phyloP scores from a whole-genome alignment of 2,113 vertebrate genomes.

The Ameiurus melas region DNA sequence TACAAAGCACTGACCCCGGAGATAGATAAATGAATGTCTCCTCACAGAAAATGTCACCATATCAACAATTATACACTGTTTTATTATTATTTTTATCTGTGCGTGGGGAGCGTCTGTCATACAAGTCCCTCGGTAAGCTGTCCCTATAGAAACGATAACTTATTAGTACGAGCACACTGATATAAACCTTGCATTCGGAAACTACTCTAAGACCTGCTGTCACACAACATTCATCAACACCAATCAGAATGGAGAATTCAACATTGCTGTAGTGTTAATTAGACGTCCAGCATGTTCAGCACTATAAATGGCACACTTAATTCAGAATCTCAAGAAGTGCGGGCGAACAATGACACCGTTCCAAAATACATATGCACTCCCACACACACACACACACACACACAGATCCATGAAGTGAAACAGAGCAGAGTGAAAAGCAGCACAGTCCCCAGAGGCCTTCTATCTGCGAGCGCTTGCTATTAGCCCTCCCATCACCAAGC shows the following conservation, averaged over 20 bases:
- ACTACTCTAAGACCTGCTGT: too few species aligned
- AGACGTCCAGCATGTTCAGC: neutral
- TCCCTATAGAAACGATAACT: neutral
- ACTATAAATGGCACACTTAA: neutral
- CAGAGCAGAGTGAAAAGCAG: neutral
- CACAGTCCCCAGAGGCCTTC: conserved; percentile 27
- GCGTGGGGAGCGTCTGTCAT: neutral
- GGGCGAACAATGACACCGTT: neutral
- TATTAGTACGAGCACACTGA: neutral
- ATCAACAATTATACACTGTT: neutral
- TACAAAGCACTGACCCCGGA: neutral
- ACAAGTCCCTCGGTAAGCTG: neutral
- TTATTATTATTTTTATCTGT: neutral
- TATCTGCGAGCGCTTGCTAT: conserved; percentile 39
- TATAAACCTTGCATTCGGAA: neutral
- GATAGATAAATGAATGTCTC: neutral
- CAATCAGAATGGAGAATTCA: neutral
- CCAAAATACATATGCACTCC: neutral
- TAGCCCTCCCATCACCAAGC: conserved; percentile 47
- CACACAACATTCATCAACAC: neutral
- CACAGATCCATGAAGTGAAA: neutral
- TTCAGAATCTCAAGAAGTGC: neutral
- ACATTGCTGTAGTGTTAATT: neutral
- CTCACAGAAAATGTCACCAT: neutral
- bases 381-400: neutral